These are phyloP conservation scores for Anastatus disparis DNA, from an alignment of 1,140 invertebrate genomes.

Conservation along the genomic window DNA sequence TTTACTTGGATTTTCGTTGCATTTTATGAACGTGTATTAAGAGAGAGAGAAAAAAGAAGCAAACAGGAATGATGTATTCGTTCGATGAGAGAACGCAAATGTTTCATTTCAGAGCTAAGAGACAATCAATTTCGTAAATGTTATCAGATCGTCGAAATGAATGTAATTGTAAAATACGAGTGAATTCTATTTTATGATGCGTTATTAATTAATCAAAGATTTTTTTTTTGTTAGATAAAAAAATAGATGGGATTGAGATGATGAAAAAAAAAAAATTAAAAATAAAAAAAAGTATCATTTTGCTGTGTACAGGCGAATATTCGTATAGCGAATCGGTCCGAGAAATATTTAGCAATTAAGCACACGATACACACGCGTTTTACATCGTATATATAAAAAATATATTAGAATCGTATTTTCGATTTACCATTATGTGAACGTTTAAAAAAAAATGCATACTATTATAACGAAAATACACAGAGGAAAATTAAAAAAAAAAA, in stretches of 20 bases:
- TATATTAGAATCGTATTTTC: constrained; percentile 35
- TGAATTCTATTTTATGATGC: constrained; percentile 41
- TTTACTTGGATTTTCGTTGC: constrained; percentile 17
- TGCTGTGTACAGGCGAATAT: constrained; percentile 28
- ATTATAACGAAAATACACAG: background rate
- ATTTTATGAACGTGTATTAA: constrained; percentile 16
- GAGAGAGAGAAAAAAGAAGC: background rate
- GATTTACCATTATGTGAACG: constrained; percentile 21
- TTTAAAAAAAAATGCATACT: constrained; percentile 8
- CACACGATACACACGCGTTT: constrained; percentile 8
- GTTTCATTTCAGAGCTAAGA: constrained; percentile 37
- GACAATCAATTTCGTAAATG: constrained; percentile 53
- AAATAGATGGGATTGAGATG: constrained; percentile 10
- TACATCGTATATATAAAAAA: constrained; percentile 14
- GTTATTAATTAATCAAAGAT: constrained; percentile 32
- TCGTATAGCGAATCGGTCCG: constrained; percentile 21
- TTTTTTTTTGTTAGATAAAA: constrained; percentile 43
- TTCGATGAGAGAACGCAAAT: background rate
- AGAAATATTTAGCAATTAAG: constrained; percentile 20
- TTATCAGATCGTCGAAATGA: constrained; percentile 44
- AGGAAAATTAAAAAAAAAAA: background rate
- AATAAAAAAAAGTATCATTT: constrained; percentile 16
- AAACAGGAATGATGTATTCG: background rate
- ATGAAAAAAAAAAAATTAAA: constrained; percentile 9
- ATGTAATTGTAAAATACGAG: constrained; percentile 40